Evolutionary conservation across 2,888 invertebrate species (phyloP).

Genomic region (Lapara coniferarum): DNA sequence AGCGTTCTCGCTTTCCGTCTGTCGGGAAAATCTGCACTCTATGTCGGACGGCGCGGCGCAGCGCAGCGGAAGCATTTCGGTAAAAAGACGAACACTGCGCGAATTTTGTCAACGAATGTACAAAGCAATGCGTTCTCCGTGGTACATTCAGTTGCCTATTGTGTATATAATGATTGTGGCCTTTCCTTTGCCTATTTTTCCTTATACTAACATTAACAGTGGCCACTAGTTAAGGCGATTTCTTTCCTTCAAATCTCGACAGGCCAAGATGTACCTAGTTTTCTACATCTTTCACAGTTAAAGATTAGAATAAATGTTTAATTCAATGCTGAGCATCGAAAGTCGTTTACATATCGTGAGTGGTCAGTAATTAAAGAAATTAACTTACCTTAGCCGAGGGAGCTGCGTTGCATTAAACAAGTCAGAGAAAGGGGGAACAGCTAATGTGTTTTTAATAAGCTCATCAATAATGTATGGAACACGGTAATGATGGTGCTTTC

Average conservation of each 20-base stretch:
- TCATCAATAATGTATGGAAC: not conserved
- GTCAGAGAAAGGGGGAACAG: slow-evolving; percentile 1
- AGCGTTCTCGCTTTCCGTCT: no score
- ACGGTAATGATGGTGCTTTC: not conserved
- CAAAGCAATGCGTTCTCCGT: no score
- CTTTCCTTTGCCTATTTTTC: no score
- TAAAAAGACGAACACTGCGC: no score
- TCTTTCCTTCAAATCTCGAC: not conserved
- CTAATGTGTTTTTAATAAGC: slow-evolving; percentile 1
- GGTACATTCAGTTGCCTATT: no score
- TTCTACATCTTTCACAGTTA: no score
- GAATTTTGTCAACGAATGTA: no score
- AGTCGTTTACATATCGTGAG: slow-evolving; percentile 16
- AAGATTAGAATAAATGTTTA: slow-evolving; percentile 3
- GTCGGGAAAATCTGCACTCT: not conserved
- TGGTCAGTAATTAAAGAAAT: slow-evolving; percentile 7
- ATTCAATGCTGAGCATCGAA: slow-evolving; percentile 5
- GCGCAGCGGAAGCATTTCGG: not conserved
- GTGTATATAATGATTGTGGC: no score
- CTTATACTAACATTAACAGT: no score
- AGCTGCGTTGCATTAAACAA: slow-evolving; percentile 13
- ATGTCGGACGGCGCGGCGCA: not conserved
- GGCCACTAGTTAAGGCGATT: no score
- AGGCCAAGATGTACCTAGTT: not conserved
- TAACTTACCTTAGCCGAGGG: not conserved